Percentiles rank a stretch among this genome's conserved stretches.
Conservation (phyloP, 2,888 invertebrate genomes). For the Hydropsyche betteni region DNA sequence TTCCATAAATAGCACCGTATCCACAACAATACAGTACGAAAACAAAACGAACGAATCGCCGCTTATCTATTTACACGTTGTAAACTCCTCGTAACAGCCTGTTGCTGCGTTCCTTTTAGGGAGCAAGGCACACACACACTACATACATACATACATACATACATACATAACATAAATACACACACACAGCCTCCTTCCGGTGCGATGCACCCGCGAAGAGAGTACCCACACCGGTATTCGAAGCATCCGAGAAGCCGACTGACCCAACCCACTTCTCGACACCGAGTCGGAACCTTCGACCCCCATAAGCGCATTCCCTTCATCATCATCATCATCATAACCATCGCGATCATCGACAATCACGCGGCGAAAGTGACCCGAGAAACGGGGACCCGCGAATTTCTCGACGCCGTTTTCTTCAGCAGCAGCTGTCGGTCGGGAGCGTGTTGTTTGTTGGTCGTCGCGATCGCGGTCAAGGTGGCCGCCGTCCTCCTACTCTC, state of each 20-base stretch:
- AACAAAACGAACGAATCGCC: no score
- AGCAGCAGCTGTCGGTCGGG: not conserved
- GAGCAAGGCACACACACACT: no score
- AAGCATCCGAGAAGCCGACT: conserved; percentile 2
- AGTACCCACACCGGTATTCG: conserved; percentile 5
- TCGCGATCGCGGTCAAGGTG: conserved; percentile 23
- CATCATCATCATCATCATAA: no score
- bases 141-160: no score
- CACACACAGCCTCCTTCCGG: conserved; percentile 15
- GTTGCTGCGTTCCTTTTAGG: no score
- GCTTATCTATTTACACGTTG: no score
- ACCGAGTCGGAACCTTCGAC: not conserved
- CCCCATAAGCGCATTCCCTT: not conserved
- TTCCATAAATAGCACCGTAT: no score
- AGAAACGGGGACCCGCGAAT: not conserved
- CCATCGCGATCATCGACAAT: no score
- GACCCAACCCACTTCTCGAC: not conserved
- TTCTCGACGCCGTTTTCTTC: not conserved
- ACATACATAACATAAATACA: no score
- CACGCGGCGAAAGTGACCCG: not conserved
- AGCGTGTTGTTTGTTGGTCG: not conserved
- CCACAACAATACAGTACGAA: no score
- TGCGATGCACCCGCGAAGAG: conserved; percentile 9
- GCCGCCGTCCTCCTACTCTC: conserved; percentile 1
- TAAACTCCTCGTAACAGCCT: no score